Percentiles rank a stretch among this genome's conserved stretches.
Conservation (phyloP, 2,113 vertebrate genomes). For the Rhinogobius similis region DNA sequence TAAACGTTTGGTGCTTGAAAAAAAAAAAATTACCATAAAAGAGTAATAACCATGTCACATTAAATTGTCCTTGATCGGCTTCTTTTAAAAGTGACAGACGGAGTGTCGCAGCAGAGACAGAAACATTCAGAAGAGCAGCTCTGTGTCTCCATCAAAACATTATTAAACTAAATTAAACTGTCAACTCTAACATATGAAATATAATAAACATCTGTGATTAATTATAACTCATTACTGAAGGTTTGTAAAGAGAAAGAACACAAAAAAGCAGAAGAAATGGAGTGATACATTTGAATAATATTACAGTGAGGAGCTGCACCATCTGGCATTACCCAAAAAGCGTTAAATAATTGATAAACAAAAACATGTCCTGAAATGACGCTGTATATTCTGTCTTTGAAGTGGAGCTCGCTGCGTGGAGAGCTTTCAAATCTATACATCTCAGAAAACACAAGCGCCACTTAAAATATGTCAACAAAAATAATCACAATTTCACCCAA, state of each 20-base stretch:
- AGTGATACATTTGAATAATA: background rate
- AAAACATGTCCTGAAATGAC: background rate
- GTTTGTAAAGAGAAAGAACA: no score
- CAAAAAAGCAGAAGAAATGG: no score
- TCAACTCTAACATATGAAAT: no score
- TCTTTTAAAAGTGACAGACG: background rate
- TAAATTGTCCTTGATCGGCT: background rate
- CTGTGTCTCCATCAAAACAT: background rate
- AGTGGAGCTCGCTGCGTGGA: background rate
- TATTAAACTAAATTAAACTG: no score
- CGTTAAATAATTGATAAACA: background rate
- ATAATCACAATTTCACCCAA: no score
- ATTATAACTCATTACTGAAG: no score
- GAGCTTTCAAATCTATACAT: background rate
- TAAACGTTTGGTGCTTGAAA: no score
- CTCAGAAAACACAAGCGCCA: no score
- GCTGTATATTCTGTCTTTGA: background rate
- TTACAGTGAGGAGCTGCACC: background rate
- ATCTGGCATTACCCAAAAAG: slow-evolving; percentile 4
- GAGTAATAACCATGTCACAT: background rate
- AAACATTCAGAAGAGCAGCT: background rate
- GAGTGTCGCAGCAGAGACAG: background rate
- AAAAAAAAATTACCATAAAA: no score
- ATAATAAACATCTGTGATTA: no score
- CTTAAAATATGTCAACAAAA: no score